Evolutionary conservation across 2,797 vertebrate genomes (phyloP).

Genomic region (Jordanella pulchra): DNA sequence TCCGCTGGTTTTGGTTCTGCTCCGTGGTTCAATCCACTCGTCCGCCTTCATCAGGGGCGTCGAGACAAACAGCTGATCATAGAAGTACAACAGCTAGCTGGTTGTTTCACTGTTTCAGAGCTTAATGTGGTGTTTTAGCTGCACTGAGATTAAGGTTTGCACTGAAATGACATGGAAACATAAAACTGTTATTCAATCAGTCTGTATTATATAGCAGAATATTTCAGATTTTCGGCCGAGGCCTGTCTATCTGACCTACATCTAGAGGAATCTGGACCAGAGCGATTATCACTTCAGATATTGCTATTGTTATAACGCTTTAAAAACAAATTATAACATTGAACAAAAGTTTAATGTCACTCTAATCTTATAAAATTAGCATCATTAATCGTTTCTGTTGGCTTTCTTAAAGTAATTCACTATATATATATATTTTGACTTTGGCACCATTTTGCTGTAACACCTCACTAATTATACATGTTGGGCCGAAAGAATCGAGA

Average conservation of each 20-base stretch:
- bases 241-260: conserved; percentile 61
- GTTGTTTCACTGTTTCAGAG: not conserved
- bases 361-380: not conserved
- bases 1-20: not conserved
- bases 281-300: not conserved
- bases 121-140: fast-evolving
- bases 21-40: not conserved
- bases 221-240: conserved; percentile 2
- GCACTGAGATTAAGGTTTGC: fast-evolving
- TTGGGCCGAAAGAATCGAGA: no score
- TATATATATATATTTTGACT: no score
- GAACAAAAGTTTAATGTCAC: no score
- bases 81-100: conserved; percentile 66
- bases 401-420: no score
- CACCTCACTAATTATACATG: no score
- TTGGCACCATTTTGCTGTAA: no score
- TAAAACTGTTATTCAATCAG: not conserved
- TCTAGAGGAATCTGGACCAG: conserved; percentile 40
- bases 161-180: fast-evolving
- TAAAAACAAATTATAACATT: no score
- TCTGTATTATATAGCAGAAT: no score
- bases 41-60: conserved; percentile 1
- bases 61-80: conserved; percentile 52
- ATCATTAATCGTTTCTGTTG: no score
- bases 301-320: not conserved